A percentile compares a stretch with the other conserved stretches of the same genome.
These are phyloP conservation scores for Strigops habroptila DNA, from an alignment of 2,113 vertebrate genomes.

Conservation along the genomic window DNA sequence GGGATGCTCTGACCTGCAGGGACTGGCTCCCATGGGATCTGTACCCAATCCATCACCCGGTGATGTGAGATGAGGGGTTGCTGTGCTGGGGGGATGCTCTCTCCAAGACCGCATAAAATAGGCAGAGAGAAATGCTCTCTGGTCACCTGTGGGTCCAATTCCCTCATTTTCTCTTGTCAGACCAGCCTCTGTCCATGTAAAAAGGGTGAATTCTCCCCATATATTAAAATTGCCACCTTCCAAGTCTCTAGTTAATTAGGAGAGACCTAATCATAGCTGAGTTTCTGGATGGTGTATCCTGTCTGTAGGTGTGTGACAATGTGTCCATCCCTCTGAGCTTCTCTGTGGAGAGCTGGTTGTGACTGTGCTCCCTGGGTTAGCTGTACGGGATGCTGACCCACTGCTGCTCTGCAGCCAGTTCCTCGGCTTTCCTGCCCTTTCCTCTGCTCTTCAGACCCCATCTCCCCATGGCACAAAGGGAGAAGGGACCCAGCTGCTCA, in stretches of 20 bases:
- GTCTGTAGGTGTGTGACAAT: rapidly evolving
- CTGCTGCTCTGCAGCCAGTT: not conserved
- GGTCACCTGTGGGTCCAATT: rapidly evolving
- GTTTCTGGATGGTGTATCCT: not conserved
- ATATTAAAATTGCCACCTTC: not conserved
- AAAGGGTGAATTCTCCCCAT: not conserved
- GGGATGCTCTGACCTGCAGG: not conserved
- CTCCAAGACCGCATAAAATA: not conserved
- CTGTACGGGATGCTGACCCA: not conserved
- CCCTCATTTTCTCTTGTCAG: not conserved
- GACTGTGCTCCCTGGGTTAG: not conserved
- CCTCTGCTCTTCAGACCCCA: not conserved
- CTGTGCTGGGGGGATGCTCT: rapidly evolving
- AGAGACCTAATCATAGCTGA: not conserved
- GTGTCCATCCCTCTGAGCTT: rapidly evolving
- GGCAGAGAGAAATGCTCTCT: not conserved
- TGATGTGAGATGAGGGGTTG: not conserved
- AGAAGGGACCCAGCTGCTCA: not conserved
- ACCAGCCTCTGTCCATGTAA: not conserved
- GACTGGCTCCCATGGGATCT: not conserved
- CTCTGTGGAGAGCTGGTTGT: not conserved
- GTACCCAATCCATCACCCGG: rapidly evolving
- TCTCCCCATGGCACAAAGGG: not conserved
- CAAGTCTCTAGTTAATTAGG: not conserved
- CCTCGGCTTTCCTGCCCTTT: not conserved